Conservation (phyloP, 1,140 invertebrate genomes). For the Drosophila littoralis region DNA sequence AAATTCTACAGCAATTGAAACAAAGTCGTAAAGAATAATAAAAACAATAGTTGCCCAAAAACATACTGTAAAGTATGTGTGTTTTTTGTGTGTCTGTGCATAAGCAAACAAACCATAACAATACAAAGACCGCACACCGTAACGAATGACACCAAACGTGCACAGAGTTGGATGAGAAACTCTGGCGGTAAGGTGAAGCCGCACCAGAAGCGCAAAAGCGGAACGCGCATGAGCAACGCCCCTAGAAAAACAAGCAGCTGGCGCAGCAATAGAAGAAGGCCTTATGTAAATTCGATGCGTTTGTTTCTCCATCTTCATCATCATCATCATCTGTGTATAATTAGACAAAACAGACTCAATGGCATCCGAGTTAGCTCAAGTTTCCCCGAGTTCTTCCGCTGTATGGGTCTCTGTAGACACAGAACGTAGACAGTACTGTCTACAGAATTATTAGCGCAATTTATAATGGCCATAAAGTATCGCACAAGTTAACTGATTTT, state of each 20-base stretch:
- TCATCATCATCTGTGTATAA: not conserved
- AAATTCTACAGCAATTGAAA: constrained; percentile 61
- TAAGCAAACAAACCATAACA: constrained; percentile 32
- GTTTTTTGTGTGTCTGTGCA: not conserved
- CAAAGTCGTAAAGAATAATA: constrained; percentile 59
- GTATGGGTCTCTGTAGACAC: too few relatives aligned
- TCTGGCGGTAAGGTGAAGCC: constrained; percentile 3
- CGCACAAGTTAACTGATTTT: not conserved
- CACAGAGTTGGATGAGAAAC: constrained; percentile 5
- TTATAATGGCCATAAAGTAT: not conserved
- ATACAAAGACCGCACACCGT: constrained; percentile 55
- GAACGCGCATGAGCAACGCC: constrained; percentile 27
- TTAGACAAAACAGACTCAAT: not conserved
- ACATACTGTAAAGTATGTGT: constrained; percentile 28
- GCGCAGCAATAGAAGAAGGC: constrained; percentile 8
- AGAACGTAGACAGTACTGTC: too few relatives aligned
- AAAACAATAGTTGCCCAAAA: constrained; percentile 58
- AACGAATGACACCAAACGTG: constrained; percentile 73
- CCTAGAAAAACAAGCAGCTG: not conserved
- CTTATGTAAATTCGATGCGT: constrained; percentile 29
- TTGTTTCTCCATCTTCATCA: constrained; percentile 9
- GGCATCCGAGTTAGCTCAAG: not conserved
- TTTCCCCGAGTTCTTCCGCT: too few relatives aligned
- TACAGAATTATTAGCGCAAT: too few relatives aligned
- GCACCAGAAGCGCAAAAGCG: constrained; percentile 17